A percentile compares a stretch with the other conserved stretches of the same genome.
Conservation (phyloP, 2,113 vertebrate species). For the Microtus ochrogaster region DNA sequence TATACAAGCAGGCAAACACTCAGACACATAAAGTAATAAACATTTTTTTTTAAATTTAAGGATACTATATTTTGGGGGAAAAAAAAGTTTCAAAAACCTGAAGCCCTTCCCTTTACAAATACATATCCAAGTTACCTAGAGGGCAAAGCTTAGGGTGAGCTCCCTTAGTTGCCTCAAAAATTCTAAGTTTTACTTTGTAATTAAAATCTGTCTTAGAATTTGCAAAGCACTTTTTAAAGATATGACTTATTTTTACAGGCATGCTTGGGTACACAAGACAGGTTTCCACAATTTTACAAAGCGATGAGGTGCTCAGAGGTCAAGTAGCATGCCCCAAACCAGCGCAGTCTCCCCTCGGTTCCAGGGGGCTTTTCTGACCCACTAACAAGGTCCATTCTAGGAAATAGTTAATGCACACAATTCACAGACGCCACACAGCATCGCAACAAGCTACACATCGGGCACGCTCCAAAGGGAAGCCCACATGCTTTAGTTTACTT, state of each 20-base stretch:
- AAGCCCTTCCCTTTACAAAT: neutral
- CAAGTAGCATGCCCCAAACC: neutral
- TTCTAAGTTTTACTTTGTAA: constrained; percentile 11
- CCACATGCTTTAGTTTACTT: constrained; percentile 14
- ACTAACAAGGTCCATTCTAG: constrained; percentile 55
- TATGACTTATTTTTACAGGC: constrained; percentile 27
- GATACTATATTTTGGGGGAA: constrained; percentile 3
- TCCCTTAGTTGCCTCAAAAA: constrained; percentile 4
- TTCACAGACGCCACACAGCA: constrained; percentile 41
- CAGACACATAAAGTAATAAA: neutral
- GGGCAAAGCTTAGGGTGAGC: neutral
- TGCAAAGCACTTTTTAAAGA: neutral
- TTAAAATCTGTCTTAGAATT: constrained; percentile 40
- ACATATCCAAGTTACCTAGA: neutral
- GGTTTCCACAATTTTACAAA: constrained; percentile 29
- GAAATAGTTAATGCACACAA: constrained; percentile 37
- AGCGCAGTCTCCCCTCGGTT: neutral
- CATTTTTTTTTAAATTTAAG: neutral
- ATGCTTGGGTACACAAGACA: neutral
- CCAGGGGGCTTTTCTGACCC: constrained; percentile 41
- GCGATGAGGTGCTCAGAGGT: neutral
- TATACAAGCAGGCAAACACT: neutral
- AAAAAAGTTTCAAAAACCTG: neutral
- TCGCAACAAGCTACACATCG: neutral
- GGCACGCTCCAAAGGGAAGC: neutral